These are phyloP conservation scores for Pararge aegeria DNA, from an alignment of 1,140 invertebrate genomes.

Conservation along the genomic window DNA sequence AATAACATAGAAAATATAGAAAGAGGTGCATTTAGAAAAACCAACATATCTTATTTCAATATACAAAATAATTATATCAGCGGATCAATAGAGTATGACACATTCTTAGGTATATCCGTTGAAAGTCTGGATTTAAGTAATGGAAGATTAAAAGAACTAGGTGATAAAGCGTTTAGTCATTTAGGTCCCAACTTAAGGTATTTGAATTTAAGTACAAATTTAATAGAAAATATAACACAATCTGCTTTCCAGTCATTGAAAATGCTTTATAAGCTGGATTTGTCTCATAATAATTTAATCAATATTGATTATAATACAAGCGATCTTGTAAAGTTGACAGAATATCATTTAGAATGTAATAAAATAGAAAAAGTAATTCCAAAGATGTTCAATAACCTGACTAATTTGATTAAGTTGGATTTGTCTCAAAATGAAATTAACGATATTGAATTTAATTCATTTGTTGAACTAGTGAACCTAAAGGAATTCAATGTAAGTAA, in stretches of 20 bases:
- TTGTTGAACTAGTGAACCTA: constrained; percentile 7
- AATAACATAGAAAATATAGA: constrained; percentile 17
- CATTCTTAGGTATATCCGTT: constrained; percentile 10
- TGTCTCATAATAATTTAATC: constrained; percentile 15
- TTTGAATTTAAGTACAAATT: constrained; percentile 20
- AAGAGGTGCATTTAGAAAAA: constrained; percentile 11
- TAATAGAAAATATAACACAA: constrained; percentile 8
- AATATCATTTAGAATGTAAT: constrained; percentile 10
- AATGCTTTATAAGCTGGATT: constrained; percentile 9
- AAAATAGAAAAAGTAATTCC: constrained; percentile 7
- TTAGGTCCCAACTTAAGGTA: constrained; percentile 1
- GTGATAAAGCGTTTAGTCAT: constrained; percentile 14
- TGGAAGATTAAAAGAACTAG: constrained; percentile 6
- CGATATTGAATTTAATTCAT: constrained; percentile 6
- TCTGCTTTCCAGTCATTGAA: constrained; percentile 8
- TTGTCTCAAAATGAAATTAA: constrained; percentile 12
- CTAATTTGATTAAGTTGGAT: constrained; percentile 4
- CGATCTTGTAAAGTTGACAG: constrained; percentile 5
- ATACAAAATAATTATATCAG: constrained; percentile 13
- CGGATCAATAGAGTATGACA: constrained; percentile 10
- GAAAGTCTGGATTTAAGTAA: constrained; percentile 13
- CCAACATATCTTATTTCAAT: constrained; percentile 11
- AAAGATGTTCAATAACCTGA: constrained; percentile 8
- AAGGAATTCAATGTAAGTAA: background rate
- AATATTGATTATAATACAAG: constrained; percentile 10